phyloP scores from a whole-genome alignment of 2,113 vertebrate species.

The Leptobrachium leishanense region DNA sequence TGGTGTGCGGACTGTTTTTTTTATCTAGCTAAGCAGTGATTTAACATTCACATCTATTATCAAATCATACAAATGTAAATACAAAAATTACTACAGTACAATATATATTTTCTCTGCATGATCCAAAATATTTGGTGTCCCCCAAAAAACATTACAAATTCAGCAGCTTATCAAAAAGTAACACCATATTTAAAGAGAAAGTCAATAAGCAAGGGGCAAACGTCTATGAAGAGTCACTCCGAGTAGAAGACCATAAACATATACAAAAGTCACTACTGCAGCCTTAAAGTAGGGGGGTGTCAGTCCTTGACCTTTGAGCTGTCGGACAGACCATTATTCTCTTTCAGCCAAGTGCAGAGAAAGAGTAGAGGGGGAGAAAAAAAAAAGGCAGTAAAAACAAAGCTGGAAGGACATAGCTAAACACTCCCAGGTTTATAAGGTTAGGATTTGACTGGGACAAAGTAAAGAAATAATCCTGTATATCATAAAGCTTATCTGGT shows the following conservation, averaged over 20 bases:
- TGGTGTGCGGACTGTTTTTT: constrained; percentile 81
- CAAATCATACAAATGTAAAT: constrained; percentile 73
- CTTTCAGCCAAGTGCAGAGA: no score
- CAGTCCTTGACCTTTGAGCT: constrained; percentile 3
- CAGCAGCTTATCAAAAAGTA: constrained; percentile 93
- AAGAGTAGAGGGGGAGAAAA: constrained; percentile 51
- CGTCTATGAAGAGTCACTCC: constrained; percentile 63
- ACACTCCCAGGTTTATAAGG: constrained; percentile 67
- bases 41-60: constrained; percentile 86
- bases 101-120: constrained; percentile 98
- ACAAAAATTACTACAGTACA: constrained; percentile 99
- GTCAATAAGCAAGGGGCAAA: constrained; percentile 81
- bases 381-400: no score
- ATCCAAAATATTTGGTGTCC: constrained; percentile 99
- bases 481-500: constrained; percentile 74
- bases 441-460: constrained; percentile 82
- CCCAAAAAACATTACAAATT: constrained; percentile 89
- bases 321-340: background rate
- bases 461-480: constrained; percentile 74
- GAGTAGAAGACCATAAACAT: constrained; percentile 73
- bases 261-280: constrained; percentile 62
- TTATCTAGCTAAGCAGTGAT: constrained; percentile 97
- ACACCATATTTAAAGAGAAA: constrained; percentile 88
- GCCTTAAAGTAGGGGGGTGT: no score
- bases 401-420: no score